Base-by-base conservation (phyloP, 2,888 invertebrate genomes). In the Morinoia aosen region DNA sequence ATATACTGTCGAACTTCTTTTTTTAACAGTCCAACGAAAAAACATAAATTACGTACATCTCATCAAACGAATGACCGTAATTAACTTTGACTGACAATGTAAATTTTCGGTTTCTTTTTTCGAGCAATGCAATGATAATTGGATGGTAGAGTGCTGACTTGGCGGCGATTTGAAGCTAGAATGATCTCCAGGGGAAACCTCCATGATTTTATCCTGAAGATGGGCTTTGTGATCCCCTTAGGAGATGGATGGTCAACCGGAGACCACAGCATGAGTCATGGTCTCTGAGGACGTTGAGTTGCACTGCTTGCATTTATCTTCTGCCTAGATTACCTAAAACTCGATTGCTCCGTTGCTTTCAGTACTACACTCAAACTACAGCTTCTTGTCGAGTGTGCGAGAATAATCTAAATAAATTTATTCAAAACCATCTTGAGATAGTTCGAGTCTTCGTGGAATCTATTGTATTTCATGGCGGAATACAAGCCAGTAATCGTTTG, bases 71-170 rank as follows among this genome's bases (percentile, higher is more conserved):
- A 64, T 64, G 25, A 64, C 7, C 25, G 64, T 5, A 19, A 64
- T 12, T 19, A 64, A 64, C 25, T 64, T 25, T 64, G 25, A 12
- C 25, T 16, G 25, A 5, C 19, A 64, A 64, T 64, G 64, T 64
- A 64, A 16, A 64, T 19, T 64, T 64, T 12, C 64, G 64, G 64
- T 64, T 64, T 64, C 25, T 25, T 64, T 5, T 25, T 64, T 5
- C 64, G 14, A 64, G 11, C 64, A 64, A 25, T 19, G 12, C 64
- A 64, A 64, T 64, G 64, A 64, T 90, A 90, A 91, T 57, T 91
- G n/a, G 57, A 57, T 91, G 91, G 91, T 91, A 91, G 57, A 91
- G 91, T 56, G 91, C 91, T 91, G 91, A 91, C 91, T 91, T 91
- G 91, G 57, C 91, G 91, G 57, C 91, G 91, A 57, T 91, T 91